Percentiles rank a stretch among this genome's conserved stretches.
phyloP scores from a whole-genome alignment of 1,140 invertebrate genomes.

The Brachionus sp. region DNA sequence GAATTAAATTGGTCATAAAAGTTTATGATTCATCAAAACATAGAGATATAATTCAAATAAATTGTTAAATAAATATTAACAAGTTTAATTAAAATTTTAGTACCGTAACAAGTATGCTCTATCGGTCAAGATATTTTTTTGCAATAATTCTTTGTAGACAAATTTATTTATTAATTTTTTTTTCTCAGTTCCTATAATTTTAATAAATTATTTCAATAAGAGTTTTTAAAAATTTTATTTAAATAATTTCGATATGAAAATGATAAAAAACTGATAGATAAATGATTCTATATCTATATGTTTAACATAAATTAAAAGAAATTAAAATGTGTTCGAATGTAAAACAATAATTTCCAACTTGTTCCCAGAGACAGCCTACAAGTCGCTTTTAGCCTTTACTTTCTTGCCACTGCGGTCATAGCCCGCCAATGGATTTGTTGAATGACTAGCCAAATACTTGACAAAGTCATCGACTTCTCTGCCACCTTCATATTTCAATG shows the following conservation, averaged over 20 bases:
- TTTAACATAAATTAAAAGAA: neutral
- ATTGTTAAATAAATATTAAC: too few relatives aligned
- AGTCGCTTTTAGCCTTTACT: constrained; percentile 62
- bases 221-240: neutral
- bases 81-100: too few relatives aligned
- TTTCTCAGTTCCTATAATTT: neutral
- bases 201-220: neutral
- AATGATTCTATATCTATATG: neutral
- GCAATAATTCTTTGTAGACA: neutral
- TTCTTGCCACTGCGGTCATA: constrained; percentile 82
- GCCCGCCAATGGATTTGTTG: constrained; percentile 79
- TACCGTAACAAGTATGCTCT: too few relatives aligned
- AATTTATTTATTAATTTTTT: neutral
- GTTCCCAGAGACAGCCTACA: neutral
- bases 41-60: too few relatives aligned
- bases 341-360: neutral
- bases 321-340: neutral
- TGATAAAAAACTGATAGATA: constrained; percentile 2
- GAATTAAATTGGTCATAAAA: too few relatives aligned
- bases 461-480: constrained; percentile 90
- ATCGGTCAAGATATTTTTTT: too few relatives aligned
- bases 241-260: neutral
- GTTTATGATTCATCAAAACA: too few relatives aligned
- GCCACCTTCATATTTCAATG: constrained; percentile 88
- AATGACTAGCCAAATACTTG: constrained; percentile 88